A percentile compares a stretch with the other conserved stretches of the same genome.
These are phyloP conservation scores for Apamea anceps DNA, from an alignment of 2,888 invertebrate genomes.

Conservation along the genomic window DNA sequence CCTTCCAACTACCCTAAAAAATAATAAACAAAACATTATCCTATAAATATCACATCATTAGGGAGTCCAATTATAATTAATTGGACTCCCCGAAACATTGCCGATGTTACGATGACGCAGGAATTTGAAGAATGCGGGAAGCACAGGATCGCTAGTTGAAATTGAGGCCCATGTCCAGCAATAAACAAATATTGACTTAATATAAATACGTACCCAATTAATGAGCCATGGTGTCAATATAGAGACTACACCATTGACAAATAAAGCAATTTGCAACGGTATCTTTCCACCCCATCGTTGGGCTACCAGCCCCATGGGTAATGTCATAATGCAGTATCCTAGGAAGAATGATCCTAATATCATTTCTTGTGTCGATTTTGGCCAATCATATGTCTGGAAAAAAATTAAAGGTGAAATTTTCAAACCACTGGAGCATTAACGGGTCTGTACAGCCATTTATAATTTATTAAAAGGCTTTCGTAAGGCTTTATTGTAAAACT, in stretches of 20 bases:
- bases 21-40: not conserved
- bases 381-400: slow-evolving; percentile 78
- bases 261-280: slow-evolving; percentile 84
- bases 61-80: too few species aligned
- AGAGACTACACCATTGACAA: slow-evolving; percentile 73
- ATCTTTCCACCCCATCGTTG: slow-evolving; percentile 91
- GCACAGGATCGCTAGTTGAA: too few species aligned
- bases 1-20: slow-evolving; percentile 89
- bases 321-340: slow-evolving; percentile 87
- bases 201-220: slow-evolving; percentile 69
- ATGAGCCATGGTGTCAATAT: slow-evolving; percentile 77
- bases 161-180: not conserved
- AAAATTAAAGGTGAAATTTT: not conserved
- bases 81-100: not conserved
- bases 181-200: not conserved
- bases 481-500: too few species aligned
- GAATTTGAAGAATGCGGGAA: not conserved
- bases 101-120: not conserved
- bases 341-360: slow-evolving; percentile 87
- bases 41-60: too few species aligned
- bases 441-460: not conserved
- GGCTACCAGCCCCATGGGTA: slow-evolving; percentile 90
- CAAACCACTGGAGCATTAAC: not conserved
- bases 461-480: not conserved
- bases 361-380: slow-evolving; percentile 80